Base-by-base conservation (phyloP, 1,140 invertebrate species). In the Bombus soroeensis region DNA sequence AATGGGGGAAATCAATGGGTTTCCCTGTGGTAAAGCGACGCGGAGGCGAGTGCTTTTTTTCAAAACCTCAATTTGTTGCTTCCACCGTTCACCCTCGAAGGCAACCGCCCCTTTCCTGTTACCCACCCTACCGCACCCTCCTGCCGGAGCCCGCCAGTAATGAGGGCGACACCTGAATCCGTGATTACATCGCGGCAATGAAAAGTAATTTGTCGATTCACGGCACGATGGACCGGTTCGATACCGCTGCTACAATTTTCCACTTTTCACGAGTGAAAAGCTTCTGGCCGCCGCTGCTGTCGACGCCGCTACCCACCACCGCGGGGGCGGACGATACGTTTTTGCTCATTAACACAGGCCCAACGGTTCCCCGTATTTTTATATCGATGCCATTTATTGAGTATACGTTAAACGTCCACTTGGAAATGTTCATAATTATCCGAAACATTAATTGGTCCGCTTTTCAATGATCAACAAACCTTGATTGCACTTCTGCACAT, bases 1-100 rank as follows among this genome's bases (percentile, higher is more conserved):
- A 94, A 94, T 92, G 92, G 91, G 83, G 90, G 90, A 94, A 94
- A 95, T 94, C 94, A 94, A 94, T 94, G 92, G 89, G 88, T 93
- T 89, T 89, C 85, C 85, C 87, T 90, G 93, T 90, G 88, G 89
- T 88, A 88, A 91, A 91, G 88, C 88, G 88, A 85, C 89, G 90
- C 86, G 81, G 86, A 76, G 89, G 89, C 89, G 89, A 90, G 86
- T 86, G 85, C 78, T 89, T 88, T 86, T 83, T 93, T 93, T 93
- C 85, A 88, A 94, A 94, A 93, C 92, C 91, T 93, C 90, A 93
- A 93, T 94, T 94, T 93, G 90, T 91, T 92, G 86, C 90, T 87
- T 80, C 87, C 82, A 89, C 77, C 70, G 77, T 83, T 80, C 57
- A 70, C 77, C 74, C 70, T 68, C 74, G 64, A 73, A 43, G 39